phyloP scores from a whole-genome alignment of 2,888 invertebrate genomes.

The Omphaloscelis lunosa region DNA sequence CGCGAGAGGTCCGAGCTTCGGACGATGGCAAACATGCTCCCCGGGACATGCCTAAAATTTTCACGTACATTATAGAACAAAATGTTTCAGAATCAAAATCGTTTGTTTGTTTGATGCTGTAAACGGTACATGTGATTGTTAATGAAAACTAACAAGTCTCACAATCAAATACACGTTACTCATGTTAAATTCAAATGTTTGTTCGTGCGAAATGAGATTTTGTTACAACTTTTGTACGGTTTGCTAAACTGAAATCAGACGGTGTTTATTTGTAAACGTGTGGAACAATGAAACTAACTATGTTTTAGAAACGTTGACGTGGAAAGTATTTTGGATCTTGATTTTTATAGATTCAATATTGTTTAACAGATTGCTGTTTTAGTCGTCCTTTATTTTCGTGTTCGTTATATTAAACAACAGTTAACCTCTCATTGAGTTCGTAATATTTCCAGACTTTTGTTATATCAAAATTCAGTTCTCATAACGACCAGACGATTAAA shows the following conservation, averaged over 20 bases:
- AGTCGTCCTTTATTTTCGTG: not conserved
- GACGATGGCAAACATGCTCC: constrained; percentile 78
- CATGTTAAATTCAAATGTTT: constrained; percentile 69
- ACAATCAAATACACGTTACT: constrained; percentile 71
- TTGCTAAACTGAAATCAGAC: constrained; percentile 66
- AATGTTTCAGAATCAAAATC: constrained; percentile 80
- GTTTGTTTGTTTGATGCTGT: constrained; percentile 80
- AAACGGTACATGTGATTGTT: constrained; percentile 74
- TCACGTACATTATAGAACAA: constrained; percentile 75
- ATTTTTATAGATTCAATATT: constrained; percentile 13
- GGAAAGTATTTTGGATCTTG: constrained; percentile 12
- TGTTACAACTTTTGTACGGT: constrained; percentile 68
- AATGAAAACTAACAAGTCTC: constrained; percentile 74
- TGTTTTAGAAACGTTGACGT: constrained; percentile 39
- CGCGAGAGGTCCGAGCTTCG: constrained; percentile 87
- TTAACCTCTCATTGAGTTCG: not conserved
- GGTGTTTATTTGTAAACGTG: constrained; percentile 62
- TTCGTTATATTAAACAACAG: not conserved
- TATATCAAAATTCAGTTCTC: constrained; percentile 1
- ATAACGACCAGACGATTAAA: constrained; percentile 11
- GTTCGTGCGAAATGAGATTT: constrained; percentile 68
- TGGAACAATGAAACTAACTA: constrained; percentile 58
- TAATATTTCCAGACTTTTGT: not conserved
- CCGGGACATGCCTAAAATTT: constrained; percentile 82
- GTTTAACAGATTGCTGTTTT: constrained; percentile 5